phyloP scores from a whole-genome alignment of 2,888 invertebrate genomes.

The Drosophila hamatofila region DNA sequence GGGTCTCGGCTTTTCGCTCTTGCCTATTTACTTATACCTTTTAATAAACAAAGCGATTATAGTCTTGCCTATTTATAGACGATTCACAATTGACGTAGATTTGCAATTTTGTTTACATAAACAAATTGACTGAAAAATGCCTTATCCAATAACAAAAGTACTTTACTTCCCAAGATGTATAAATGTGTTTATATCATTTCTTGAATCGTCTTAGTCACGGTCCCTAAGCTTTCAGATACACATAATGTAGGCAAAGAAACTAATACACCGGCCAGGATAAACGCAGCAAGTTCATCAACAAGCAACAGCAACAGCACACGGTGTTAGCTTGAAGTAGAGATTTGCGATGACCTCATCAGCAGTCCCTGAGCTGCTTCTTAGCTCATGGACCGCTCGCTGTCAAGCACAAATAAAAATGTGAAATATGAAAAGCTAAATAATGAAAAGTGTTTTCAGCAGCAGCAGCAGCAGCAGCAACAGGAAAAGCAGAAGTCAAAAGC shows the following conservation, averaged over 20 bases:
- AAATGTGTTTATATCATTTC: neutral
- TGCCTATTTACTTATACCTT: constrained; percentile 2
- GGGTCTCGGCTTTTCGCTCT: neutral
- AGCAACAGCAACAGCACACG: neutral
- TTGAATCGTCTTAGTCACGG: constrained; percentile 23
- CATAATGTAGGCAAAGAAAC: neutral
- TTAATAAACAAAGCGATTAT: constrained; percentile 16
- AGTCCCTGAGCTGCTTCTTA: constrained; percentile 3
- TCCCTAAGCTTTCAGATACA: neutral
- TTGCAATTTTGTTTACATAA: constrained; percentile 31
- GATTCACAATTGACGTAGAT: constrained; percentile 52
- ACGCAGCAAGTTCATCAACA: constrained; percentile 9
- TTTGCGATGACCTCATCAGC: constrained; percentile 55
- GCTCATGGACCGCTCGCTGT: constrained; percentile 10
- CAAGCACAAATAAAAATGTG: constrained; percentile 63
- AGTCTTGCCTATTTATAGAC: constrained; percentile 31
- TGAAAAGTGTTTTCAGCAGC: constrained; percentile 72
- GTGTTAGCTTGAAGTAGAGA: constrained; percentile 30
- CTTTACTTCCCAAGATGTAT: constrained; percentile 15
- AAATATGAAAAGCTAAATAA: constrained; percentile 78
- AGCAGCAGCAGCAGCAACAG: constrained; percentile 22
- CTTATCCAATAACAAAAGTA: constrained; percentile 6
- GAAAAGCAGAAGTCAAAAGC: constrained; percentile 41
- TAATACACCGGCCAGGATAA: neutral
- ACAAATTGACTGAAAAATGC: constrained; percentile 27